Evolutionary conservation across 2,797 vertebrate species (phyloP).

Genomic region (Eleutherodactylus coqui): DNA sequence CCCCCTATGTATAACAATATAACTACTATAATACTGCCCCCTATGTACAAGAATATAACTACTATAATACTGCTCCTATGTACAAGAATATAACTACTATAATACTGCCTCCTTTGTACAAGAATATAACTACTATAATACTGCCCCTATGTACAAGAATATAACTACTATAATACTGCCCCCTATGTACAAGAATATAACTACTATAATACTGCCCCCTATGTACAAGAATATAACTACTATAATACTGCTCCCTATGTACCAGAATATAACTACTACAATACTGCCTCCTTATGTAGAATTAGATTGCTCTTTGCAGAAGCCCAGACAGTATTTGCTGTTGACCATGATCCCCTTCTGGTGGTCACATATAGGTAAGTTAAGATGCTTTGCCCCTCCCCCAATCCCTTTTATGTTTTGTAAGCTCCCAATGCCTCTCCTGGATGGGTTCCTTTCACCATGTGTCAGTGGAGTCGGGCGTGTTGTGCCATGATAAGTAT

Average conservation of each 20-base stretch:
- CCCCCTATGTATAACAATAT: background rate
- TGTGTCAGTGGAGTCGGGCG: background rate
- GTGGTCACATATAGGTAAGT: too few species aligned
- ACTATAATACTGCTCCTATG: background rate
- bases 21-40: constrained; percentile 4
- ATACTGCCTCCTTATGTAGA: background rate
- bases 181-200: constrained; percentile 7
- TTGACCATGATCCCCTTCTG: too few species aligned
- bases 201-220: constrained; percentile 1
- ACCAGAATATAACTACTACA: constrained; percentile 8
- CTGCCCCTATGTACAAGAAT: too few species aligned
- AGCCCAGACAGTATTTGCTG: too few species aligned
- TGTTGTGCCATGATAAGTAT: background rate
- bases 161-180: background rate
- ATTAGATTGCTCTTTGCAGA: too few species aligned
- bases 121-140: too few species aligned
- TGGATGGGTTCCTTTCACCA: background rate
- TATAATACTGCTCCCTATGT: background rate
- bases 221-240: constrained; percentile 10
- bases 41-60: constrained; percentile 1
- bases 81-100: constrained; percentile 4
- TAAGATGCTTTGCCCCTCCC: too few species aligned
- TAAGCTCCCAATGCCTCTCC: too few species aligned
- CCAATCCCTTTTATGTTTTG: too few species aligned
- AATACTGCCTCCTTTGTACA: background rate